A percentile compares a stretch with the other conserved stretches of the same genome.
Conservation (phyloP, 2,113 vertebrate species). For the Sebastes fasciatus region DNA sequence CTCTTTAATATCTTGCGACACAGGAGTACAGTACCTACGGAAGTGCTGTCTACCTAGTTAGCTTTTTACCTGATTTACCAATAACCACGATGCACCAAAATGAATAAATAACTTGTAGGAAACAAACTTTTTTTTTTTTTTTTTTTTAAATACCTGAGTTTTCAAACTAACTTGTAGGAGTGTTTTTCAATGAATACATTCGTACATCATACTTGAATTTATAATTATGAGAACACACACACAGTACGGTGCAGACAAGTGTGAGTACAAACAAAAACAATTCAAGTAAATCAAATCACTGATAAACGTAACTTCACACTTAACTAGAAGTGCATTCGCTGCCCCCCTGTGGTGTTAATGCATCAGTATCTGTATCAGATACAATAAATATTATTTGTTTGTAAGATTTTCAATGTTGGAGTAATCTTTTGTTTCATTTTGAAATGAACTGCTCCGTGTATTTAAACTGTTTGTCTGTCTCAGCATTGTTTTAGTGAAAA, state of each 20-base stretch:
- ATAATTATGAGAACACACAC: background rate
- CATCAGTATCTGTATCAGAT: too few relatives aligned
- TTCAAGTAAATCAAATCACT: background rate
- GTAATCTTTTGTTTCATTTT: too few relatives aligned
- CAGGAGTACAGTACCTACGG: background rate
- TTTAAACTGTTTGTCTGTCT: too few relatives aligned
- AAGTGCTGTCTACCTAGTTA: background rate
- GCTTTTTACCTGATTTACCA: background rate
- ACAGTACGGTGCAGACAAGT: background rate
- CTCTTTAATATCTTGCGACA: background rate
- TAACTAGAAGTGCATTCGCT: background rate
- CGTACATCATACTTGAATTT: background rate
- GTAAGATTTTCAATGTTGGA: background rate
- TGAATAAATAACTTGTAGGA: background rate
- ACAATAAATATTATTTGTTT: too few relatives aligned
- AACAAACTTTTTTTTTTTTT: background rate
- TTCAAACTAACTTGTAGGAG: background rate
- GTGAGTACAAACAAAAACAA: background rate
- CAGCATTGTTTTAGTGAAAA: too few relatives aligned
- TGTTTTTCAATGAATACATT: background rate
- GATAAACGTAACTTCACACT: too few relatives aligned
- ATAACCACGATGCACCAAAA: background rate
- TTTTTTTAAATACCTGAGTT: background rate
- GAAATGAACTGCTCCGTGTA: too few relatives aligned
- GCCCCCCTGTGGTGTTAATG: too few relatives aligned